These are phyloP conservation scores for Nebria brevicollis DNA, from an alignment of 2,888 invertebrate genomes.

Conservation along the genomic window DNA sequence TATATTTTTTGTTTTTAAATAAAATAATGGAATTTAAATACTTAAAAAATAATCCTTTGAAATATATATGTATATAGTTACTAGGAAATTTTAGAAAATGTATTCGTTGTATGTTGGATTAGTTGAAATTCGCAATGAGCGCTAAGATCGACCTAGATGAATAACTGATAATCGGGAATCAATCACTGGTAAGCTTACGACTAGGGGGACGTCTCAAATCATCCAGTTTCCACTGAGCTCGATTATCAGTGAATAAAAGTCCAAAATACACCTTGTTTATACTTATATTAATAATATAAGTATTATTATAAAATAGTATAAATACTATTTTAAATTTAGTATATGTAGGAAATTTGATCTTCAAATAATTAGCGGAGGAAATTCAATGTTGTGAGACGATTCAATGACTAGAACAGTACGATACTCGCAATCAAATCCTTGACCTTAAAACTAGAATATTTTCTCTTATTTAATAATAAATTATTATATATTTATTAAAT, in stretches of 20 bases:
- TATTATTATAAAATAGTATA: background rate
- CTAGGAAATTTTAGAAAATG: background rate
- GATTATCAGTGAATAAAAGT: background rate
- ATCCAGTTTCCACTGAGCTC: slow-evolving; percentile 17
- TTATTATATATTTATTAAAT: slow-evolving; percentile 14
- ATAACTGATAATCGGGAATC: slow-evolving; percentile 44
- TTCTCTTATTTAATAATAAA: slow-evolving; percentile 18
- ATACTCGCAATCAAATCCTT: slow-evolving; percentile 17
- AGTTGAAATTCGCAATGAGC: slow-evolving; percentile 29
- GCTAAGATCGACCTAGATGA: slow-evolving; percentile 42
- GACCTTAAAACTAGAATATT: slow-evolving; percentile 35
- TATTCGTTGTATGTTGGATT: slow-evolving; percentile 32
- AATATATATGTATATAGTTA: background rate
- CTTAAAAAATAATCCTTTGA: background rate
- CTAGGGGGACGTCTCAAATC: slow-evolving; percentile 33
- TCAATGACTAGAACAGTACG: slow-evolving; percentile 34
- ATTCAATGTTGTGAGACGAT: slow-evolving; percentile 21
- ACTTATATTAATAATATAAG: background rate
- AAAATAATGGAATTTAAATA: too few relatives aligned
- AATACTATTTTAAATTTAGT: background rate
- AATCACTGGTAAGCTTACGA: slow-evolving; percentile 36
- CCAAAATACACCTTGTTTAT: background rate
- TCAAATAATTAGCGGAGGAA: background rate
- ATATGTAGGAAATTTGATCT: background rate
- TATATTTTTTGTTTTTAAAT: too few relatives aligned